Conservation (phyloP, 1,140 invertebrate genomes). For the Phthorimaea operculella region DNA sequence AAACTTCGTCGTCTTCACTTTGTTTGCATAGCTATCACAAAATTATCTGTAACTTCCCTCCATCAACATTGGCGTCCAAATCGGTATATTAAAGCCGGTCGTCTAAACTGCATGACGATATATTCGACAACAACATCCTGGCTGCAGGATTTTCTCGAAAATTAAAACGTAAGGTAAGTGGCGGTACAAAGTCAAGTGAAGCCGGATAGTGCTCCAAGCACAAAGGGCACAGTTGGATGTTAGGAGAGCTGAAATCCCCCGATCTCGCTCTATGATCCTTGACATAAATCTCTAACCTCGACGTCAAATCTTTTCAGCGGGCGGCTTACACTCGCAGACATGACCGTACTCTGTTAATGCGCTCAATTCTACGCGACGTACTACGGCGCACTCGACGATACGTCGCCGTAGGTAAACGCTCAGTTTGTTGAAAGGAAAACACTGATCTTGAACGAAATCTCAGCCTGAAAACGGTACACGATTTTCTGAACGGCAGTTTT, state of each 20-base stretch:
- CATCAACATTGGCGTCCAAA: no score
- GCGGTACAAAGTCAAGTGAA: constrained; percentile 62
- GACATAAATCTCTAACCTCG: constrained; percentile 66
- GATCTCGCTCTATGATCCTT: constrained; percentile 64
- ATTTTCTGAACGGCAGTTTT: no score
- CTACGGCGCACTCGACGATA: not conserved
- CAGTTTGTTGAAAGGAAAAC: not conserved
- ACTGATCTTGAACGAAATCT: not conserved
- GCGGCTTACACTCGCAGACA: constrained; percentile 58
- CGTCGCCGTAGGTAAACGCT: not conserved
- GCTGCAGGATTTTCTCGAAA: constrained; percentile 24
- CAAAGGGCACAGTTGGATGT: constrained; percentile 63
- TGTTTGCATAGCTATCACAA: no score
- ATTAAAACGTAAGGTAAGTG: constrained; percentile 64
- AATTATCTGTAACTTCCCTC: no score
- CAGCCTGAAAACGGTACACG: not conserved
- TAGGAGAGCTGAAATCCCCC: constrained; percentile 59
- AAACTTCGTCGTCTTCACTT: no score
- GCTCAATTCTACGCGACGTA: constrained; percentile 32
- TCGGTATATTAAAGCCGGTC: no score
- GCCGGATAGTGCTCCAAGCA: constrained; percentile 61
- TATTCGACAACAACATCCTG: not conserved
- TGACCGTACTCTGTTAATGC: constrained; percentile 60
- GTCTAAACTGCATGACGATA: no score
- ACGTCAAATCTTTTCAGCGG: constrained; percentile 65